Conservation (phyloP, 2,888 invertebrate species). For the Entomobrya multifasciata region DNA sequence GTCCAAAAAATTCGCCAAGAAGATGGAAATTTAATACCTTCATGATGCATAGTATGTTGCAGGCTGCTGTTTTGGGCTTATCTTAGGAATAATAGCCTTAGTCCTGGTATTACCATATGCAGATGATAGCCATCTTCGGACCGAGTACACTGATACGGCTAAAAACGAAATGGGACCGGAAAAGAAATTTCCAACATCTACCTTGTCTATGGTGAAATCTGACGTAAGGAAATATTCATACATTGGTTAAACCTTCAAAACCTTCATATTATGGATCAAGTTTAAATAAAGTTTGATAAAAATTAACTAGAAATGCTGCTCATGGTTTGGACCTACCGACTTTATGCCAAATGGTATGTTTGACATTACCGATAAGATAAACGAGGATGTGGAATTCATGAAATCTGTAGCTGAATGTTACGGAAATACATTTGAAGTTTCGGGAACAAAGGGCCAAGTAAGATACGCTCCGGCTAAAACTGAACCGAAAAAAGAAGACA, state of each 20-base stretch:
- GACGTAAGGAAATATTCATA: too few relatives aligned
- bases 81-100: neutral
- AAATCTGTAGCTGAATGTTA: conserved; percentile 37
- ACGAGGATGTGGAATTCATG: conserved; percentile 56
- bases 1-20: too few relatives aligned
- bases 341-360: neutral
- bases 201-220: neutral
- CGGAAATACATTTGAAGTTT: conserved; percentile 48
- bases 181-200: conserved; percentile 27
- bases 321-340: conserved; percentile 62
- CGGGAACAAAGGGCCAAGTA: neutral
- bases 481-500: neutral
- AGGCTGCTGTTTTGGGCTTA: conserved; percentile 43
- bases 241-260: neutral
- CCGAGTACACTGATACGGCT: conserved; percentile 15
- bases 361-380: conserved; percentile 10
- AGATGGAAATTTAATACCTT: too few relatives aligned
- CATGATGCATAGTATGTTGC: conserved; percentile 48
- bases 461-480: neutral
- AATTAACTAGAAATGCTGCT: conserved; percentile 62
- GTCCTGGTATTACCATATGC: conserved; percentile 10
- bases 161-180: neutral
- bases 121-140: neutral
- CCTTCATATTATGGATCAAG: neutral
- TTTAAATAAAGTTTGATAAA: neutral